Evolutionary conservation across 2,888 invertebrate genomes (phyloP), one percentile per base, ranked within the genome.

Genomic region (Volucella inflata): DNA sequence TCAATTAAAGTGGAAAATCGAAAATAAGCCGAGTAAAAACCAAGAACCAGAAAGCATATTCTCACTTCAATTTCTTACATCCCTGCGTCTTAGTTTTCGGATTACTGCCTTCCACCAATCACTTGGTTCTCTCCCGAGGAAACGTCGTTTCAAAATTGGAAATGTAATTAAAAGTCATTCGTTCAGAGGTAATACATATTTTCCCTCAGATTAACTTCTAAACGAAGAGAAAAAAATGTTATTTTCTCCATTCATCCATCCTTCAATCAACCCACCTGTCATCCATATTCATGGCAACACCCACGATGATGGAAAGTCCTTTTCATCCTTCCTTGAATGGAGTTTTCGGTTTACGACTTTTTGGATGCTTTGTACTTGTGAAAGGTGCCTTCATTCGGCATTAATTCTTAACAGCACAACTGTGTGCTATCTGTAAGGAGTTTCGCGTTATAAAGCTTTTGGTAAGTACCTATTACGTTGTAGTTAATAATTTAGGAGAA

Each of bases 111-210:
- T 62, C 14, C 70, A 17, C 8, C 64, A 70, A 57, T 75, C 60
- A 60, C 46, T 44, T 55, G 10, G n/a, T 53, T 38, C 17, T 53
- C 60, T 44, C 64, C 17, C n/a, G 53, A 50, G 38, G 40, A 71
- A 77, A 65, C 10, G 16, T 72, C 79, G 46, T 60, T 71, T 70
- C 67, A 59, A 74, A 30, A 87, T 74, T 78, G 72, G 57, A 85
- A 85, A 85, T 75, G 62, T 85, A 85, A 87, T 87, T 87, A 87
- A 87, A 85, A 85, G 77, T 81, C 85, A 85, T 81, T 81, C 84
- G 70, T 57, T 84, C 80, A 74, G 65, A 59, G 80, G 71, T 87
- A 81, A 81, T 75, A 30, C 30, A 30, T 30, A 67, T 87, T 87
- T 81, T 85, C 67, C 85, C 62, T 75, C 16, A 87, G 85, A 78